Evolutionary conservation across 30 jellyfish, hydroid and myxozoan genomes (phyloP), one percentile per base, ranked within the genome.

Genomic region (Hydractinia symbiolongicarpus): DNA sequence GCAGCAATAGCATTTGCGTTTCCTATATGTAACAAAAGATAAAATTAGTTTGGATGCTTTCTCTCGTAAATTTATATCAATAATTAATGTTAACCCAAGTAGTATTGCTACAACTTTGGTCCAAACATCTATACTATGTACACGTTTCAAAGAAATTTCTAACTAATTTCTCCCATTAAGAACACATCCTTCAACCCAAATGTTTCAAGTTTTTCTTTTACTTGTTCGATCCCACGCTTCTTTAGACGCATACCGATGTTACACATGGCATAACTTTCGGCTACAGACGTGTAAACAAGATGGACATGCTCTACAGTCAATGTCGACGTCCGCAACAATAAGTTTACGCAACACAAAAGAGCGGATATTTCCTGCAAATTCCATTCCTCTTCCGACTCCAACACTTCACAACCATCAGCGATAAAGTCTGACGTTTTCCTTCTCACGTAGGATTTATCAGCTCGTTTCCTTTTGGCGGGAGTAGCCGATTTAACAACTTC

Each of bases 251-350:
- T 64, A 7, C 74, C 74, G 52, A 64, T 64, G 17, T 64, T 64
- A 13, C 40, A n/a, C 52, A 64, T 64, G 16, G 74, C 74, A 64
- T 64, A 64, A 64, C 74, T 64, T 64, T 64, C 74, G 19, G 52
- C 40, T 7, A 51, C 74, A 4, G 74, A 64, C 52, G 52, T 64
- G 40, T 64, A 64, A 6, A 64, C 74, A n/a, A 64, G 40, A 13
- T 64, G 74, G 40, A 64, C 74, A 6, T 8, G 9, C 40, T 64
- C 74, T n/a, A 64, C 16, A 64, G 19, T 64, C 19, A 44, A 64
- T 64, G 52, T 51, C 0, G 74, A 51, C 19, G 40, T 64, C 40
- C 74, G 19, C 40, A 64, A 13, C 17, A 64, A 64, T 0, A 64
- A 51, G 40, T 64, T 64, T 0, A 64, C 74, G 16, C 74, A n/a